phyloP scores from a whole-genome alignment of 2,888 invertebrate genomes.

The Heliconius charithonia region DNA sequence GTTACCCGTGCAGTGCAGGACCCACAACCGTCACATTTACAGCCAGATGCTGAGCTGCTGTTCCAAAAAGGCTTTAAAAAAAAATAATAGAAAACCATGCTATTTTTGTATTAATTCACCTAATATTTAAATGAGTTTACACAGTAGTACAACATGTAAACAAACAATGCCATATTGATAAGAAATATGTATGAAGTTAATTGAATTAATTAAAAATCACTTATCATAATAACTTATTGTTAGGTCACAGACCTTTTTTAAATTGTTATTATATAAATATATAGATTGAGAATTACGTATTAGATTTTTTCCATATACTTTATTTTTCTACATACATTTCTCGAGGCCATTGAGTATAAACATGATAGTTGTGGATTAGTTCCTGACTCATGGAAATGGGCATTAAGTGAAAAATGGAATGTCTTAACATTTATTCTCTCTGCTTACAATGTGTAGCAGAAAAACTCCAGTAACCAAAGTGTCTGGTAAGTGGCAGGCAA shows the following conservation, averaged over 20 bases:
- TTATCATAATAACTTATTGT: not conserved
- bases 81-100: not conserved
- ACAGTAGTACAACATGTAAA: not conserved
- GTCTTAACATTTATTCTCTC: too few relatives aligned
- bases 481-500: too few relatives aligned
- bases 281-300: too few relatives aligned
- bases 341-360: not conserved
- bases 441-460: not conserved
- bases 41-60: too few relatives aligned
- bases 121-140: not conserved
- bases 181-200: slow-evolving; percentile 2
- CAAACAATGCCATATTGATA: not conserved
- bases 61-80: too few relatives aligned
- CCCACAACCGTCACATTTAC: too few relatives aligned
- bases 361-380: not conserved
- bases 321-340: not conserved
- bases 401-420: too few relatives aligned
- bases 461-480: not conserved
- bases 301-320: not conserved
- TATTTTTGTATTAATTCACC: not conserved
- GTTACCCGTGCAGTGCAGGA: too few relatives aligned
- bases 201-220: slow-evolving; percentile 9
- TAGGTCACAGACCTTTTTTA: slow-evolving; percentile 27
- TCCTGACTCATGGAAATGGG: not conserved
- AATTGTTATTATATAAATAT: slow-evolving; percentile 6